Conservation (phyloP, 2,797 vertebrate genomes). For the Falco peregrinus region DNA sequence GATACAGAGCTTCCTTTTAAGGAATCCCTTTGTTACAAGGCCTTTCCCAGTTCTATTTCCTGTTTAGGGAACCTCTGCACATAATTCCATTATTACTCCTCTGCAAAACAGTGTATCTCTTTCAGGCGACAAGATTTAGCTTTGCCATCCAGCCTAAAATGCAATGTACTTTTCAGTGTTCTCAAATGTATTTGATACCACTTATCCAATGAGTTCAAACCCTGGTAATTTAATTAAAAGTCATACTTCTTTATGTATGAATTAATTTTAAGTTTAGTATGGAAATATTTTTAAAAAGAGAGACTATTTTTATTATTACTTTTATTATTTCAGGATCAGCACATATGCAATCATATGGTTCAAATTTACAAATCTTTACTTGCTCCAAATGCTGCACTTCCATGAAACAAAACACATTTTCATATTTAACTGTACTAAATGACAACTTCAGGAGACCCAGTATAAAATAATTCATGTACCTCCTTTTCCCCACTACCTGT, state of each 20-base stretch:
- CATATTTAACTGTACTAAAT: not conserved
- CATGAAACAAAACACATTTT: not conserved
- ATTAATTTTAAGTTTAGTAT: conserved; percentile 2
- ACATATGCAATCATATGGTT: conserved; percentile 16
- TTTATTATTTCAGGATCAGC: conserved; percentile 46
- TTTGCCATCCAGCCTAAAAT: conserved; percentile 1
- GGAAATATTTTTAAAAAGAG: conserved; percentile 12
- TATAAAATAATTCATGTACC: not conserved
- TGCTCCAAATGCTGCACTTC: not conserved
- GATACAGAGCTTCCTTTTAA: conserved; percentile 11
- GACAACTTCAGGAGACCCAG: not conserved
- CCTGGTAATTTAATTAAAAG: not conserved
- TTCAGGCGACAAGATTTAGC: not conserved
- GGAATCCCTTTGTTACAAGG: not conserved
- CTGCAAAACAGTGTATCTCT: not conserved
- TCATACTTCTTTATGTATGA: not conserved
- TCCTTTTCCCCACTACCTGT: not conserved
- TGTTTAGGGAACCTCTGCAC: not conserved
- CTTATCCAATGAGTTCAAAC: not conserved
- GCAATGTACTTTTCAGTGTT: not conserved
- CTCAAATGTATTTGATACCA: not conserved
- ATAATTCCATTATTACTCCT: not conserved
- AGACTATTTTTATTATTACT: conserved; percentile 26
- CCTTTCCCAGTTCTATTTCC: not conserved
- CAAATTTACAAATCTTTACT: conserved; percentile 36